Percentiles rank a stretch among this genome's conserved stretches.
phyloP scores from a whole-genome alignment of 2,888 invertebrate species.

The Pachliopta kotzebuea region DNA sequence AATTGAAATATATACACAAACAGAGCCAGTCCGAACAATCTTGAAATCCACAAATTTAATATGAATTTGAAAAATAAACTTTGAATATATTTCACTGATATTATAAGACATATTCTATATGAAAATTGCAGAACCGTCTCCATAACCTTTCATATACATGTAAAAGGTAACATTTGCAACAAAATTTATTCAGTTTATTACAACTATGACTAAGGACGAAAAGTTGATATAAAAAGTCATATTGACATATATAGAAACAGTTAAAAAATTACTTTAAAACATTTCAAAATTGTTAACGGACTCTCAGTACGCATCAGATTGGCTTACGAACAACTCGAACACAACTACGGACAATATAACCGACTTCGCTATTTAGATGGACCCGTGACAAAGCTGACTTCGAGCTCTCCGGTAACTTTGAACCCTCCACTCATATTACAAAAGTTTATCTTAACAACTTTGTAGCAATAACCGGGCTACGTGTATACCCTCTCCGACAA shows the following conservation, averaged over 20 bases:
- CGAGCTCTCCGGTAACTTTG: constrained; percentile 53
- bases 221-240: too few relatives aligned
- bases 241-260: too few relatives aligned
- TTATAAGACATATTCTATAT: too few relatives aligned
- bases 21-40: constrained; percentile 20
- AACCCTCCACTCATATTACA: constrained; percentile 61
- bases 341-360: constrained; percentile 37
- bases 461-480: constrained; percentile 46
- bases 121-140: too few relatives aligned
- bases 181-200: too few relatives aligned
- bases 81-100: too few relatives aligned
- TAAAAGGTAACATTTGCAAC: too few relatives aligned
- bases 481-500: constrained; percentile 34
- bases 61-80: too few relatives aligned
- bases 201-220: too few relatives aligned
- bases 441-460: constrained; percentile 60
- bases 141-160: too few relatives aligned
- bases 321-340: constrained; percentile 35
- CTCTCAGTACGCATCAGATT: constrained; percentile 39
- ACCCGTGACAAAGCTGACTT: constrained; percentile 43
- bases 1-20: constrained; percentile 22
- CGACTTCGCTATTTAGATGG: constrained; percentile 36
- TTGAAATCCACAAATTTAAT: constrained; percentile 11
- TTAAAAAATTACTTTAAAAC: too few relatives aligned
- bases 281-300: constrained; percentile 41